Evolutionary conservation across 2,888 invertebrate species (phyloP).

Genomic region (Microctonus aethiopoides): DNA sequence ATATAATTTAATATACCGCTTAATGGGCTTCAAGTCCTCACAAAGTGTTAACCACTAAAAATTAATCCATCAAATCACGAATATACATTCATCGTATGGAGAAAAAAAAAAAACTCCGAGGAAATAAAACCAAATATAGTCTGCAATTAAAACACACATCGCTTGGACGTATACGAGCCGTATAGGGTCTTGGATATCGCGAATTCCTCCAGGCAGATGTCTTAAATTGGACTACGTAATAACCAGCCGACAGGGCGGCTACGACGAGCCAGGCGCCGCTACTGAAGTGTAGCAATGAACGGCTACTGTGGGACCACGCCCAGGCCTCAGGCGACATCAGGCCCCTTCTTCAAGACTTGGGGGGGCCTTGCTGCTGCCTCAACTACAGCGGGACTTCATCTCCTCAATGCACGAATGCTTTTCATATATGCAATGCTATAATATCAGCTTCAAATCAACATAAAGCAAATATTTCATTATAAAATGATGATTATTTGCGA

Average conservation of each 20-base stretch:
- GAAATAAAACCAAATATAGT: not conserved
- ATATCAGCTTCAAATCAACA: not conserved
- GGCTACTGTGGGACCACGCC: constrained; percentile 63
- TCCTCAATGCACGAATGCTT: not conserved
- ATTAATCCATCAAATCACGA: not conserved
- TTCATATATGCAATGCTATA: not conserved
- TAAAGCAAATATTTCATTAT: not conserved
- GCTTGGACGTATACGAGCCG: not conserved
- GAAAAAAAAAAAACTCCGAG: not conserved
- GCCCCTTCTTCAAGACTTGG: constrained; percentile 34
- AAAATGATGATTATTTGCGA: not conserved
- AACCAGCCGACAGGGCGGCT: constrained; percentile 40
- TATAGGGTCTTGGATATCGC: constrained; percentile 16
- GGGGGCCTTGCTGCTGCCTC: not conserved
- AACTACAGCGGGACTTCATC: not conserved
- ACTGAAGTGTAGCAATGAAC: constrained; percentile 40
- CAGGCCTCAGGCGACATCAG: constrained; percentile 59
- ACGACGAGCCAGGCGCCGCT: constrained; percentile 36
- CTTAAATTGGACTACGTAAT: constrained; percentile 59
- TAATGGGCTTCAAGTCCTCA: constrained; percentile 9
- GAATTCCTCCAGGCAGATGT: constrained; percentile 33
- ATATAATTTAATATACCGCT: not conserved
- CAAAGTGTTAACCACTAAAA: not conserved
- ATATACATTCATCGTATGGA: not conserved
- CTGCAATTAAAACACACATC: not conserved